Evolutionary conservation across 2,888 invertebrate species (phyloP).

Genomic region (Schizotus pectinicornis): DNA sequence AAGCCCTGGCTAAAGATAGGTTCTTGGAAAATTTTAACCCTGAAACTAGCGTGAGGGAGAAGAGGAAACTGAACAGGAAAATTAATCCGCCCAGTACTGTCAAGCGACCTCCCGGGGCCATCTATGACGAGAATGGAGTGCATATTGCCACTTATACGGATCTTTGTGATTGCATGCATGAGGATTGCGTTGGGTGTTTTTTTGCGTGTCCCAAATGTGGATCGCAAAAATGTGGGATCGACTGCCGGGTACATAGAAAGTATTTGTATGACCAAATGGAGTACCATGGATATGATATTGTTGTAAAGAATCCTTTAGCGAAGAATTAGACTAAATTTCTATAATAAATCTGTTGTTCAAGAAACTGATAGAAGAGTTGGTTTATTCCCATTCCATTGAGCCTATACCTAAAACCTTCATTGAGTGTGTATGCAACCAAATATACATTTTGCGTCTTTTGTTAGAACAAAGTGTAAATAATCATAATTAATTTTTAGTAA

Average conservation of each 20-base stretch:
- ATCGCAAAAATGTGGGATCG: conserved; percentile 79
- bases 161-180: conserved; percentile 84
- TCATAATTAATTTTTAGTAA: no score
- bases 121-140: conserved; percentile 76
- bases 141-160: conserved; percentile 70
- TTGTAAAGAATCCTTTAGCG: conserved; percentile 63
- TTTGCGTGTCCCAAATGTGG: conserved; percentile 77
- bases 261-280: conserved; percentile 80
- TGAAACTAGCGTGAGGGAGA: conserved; percentile 78
- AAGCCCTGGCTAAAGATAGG: conserved; percentile 38
- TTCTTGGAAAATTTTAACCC: conserved; percentile 72
- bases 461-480: no score
- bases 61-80: conserved; percentile 76
- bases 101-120: conserved; percentile 60
- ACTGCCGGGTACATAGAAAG: conserved; percentile 79
- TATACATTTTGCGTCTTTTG: no score
- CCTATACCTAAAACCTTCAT: no score
- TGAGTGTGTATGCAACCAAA: no score
- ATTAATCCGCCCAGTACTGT: conserved; percentile 61
- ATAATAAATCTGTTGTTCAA: no score
- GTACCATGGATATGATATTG: conserved; percentile 77
- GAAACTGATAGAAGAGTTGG: no score
- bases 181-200: conserved; percentile 83
- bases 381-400: no score
- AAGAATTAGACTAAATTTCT: conserved; percentile 2